Evolutionary conservation across 2,888 invertebrate genomes (phyloP).

Genomic region (Creontiades dilutus): DNA sequence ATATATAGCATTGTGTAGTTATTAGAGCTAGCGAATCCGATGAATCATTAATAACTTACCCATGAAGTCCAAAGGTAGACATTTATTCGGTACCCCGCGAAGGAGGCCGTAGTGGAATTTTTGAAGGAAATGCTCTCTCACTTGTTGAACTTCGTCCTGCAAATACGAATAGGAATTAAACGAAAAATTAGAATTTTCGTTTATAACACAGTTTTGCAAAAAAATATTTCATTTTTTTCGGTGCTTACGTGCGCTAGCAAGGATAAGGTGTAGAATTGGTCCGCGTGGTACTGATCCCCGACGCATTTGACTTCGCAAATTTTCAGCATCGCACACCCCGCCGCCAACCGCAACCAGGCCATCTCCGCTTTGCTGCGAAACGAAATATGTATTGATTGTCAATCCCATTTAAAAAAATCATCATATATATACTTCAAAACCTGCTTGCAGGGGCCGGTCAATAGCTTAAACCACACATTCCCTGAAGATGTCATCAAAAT

Average conservation of each 20-base stretch:
- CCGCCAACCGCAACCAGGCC: constrained; percentile 94
- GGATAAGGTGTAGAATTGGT: constrained; percentile 96
- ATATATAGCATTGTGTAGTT: no score
- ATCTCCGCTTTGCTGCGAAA: constrained; percentile 89
- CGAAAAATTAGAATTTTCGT: no score
- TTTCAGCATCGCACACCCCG: constrained; percentile 97
- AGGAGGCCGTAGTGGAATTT: constrained; percentile 95
- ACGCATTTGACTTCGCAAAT: constrained; percentile 98
- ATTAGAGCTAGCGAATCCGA: no score
- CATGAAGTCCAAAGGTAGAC: constrained; percentile 97
- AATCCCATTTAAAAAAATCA: neutral
- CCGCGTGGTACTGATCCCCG: constrained; percentile 95
- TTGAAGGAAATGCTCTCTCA: constrained; percentile 91
- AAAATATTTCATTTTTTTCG: no score
- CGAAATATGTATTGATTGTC: no score
- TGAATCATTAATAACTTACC: no score
- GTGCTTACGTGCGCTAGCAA: constrained; percentile 90
- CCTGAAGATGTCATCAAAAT: no score
- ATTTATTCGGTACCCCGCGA: constrained; percentile 91
- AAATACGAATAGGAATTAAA: neutral
- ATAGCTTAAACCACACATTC: no score
- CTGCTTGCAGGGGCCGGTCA: no score
- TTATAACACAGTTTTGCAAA: no score
- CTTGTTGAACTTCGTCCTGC: constrained; percentile 85
- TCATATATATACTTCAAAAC: constrained; percentile 68